phyloP scores from a whole-genome alignment of 2,888 invertebrate species.

The Gastracanthus pulcherrimus region DNA sequence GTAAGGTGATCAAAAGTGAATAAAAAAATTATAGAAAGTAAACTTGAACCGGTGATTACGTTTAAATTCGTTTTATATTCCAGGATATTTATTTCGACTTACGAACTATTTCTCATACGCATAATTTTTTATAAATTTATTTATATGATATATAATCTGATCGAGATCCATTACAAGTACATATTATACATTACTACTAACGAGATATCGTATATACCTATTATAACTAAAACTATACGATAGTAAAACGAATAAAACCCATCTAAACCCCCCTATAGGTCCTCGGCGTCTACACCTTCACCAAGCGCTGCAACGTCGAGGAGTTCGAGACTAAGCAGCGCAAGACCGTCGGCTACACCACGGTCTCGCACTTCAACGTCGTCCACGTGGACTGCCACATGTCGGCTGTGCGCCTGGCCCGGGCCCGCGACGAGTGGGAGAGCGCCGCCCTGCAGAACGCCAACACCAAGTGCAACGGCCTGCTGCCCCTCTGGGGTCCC shows the following conservation, averaged over 20 bases:
- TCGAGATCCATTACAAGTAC: not conserved
- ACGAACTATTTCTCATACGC: no score
- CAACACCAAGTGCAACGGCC: slow-evolving; percentile 97
- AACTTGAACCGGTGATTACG: no score
- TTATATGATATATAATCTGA: no score
- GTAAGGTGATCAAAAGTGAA: no score
- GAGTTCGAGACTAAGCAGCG: slow-evolving; percentile 94
- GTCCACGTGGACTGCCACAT: slow-evolving; percentile 99
- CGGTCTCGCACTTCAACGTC: slow-evolving; percentile 98
- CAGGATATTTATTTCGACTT: no score
- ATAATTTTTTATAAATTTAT: no score
- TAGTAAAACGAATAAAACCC: no score
- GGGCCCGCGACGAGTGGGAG: slow-evolving; percentile 95
- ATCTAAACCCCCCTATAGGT: no score
- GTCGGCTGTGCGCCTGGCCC: slow-evolving; percentile 90
- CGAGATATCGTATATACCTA: no score
- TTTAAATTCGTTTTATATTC: no score
- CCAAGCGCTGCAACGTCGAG: slow-evolving; percentile 95
- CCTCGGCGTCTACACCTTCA: slow-evolving; percentile 97
- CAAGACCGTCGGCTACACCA: slow-evolving; percentile 93
- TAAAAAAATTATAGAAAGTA: no score
- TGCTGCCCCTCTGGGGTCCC: slow-evolving; percentile 97
- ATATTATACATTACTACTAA: not conserved
- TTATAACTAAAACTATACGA: no score
- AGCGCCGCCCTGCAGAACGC: slow-evolving; percentile 98